Evolutionary conservation across 2,113 vertebrate genomes (phyloP).

Genomic region (Zapornia atra): DNA sequence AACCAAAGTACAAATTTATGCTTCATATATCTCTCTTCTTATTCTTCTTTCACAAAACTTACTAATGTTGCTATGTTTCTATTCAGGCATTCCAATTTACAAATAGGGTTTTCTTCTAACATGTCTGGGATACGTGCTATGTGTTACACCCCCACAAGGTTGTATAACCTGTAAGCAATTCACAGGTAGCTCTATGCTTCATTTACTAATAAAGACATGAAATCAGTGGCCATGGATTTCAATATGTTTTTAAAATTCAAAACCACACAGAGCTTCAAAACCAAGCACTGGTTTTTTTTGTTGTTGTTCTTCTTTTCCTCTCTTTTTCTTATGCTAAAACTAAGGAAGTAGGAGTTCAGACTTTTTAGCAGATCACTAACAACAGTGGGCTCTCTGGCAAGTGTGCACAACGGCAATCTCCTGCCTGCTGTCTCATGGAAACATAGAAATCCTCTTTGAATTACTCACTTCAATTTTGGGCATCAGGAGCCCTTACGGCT

Average conservation of each 20-base stretch:
- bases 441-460: background rate
- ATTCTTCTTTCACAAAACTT: background rate
- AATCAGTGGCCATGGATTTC: background rate
- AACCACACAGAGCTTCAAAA: background rate
- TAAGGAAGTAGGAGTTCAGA: background rate
- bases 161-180: background rate
- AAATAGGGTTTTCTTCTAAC: background rate
- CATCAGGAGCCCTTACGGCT: accelerated
- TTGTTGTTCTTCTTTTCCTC: too few relatives aligned
- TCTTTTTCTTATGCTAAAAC: background rate
- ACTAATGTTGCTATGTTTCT: background rate
- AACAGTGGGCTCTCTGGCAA: background rate
- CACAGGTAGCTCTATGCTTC: background rate
- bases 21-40: background rate
- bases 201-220: background rate
- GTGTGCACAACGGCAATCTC: background rate
- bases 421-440: background rate
- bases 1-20: background rate
- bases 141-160: background rate
- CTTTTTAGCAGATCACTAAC: background rate
- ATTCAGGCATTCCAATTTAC: background rate
- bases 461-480: background rate
- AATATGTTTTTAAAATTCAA: background rate
- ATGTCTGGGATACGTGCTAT: background rate
- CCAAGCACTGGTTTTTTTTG: background rate